phyloP scores from a whole-genome alignment of 64 coral and sea anemone species.

The Stichodactyla helianthus region DNA sequence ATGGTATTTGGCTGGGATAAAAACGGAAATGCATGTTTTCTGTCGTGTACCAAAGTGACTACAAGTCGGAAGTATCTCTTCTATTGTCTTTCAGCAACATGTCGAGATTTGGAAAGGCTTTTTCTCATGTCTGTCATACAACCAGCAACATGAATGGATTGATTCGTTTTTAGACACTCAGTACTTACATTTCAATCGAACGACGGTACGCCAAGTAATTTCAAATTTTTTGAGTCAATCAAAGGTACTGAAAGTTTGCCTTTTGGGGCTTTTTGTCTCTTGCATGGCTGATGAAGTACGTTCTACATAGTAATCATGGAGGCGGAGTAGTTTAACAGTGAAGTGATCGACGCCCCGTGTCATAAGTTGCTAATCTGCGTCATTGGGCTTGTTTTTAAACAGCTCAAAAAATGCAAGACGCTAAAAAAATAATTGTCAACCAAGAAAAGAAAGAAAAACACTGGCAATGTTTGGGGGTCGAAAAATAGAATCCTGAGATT shows the following conservation, averaged over 20 bases:
- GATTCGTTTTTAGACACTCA: neutral
- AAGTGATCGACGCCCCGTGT: neutral
- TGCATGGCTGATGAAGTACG: neutral
- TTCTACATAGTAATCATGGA: neutral
- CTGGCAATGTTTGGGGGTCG: no score
- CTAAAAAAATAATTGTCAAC: neutral
- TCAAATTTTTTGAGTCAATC: neutral
- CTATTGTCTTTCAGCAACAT: slow-evolving; percentile 2
- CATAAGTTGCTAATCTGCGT: neutral
- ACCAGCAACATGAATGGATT: neutral
- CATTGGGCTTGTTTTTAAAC: neutral
- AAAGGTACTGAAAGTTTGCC: neutral
- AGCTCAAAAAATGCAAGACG: neutral
- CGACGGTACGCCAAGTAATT: neutral
- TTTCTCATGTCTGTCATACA: neutral
- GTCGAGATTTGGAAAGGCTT: neutral
- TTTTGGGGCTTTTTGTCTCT: neutral
- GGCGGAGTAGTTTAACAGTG: neutral
- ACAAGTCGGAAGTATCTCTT: slow-evolving; percentile 12
- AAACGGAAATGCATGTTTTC: slow-evolving; percentile 6
- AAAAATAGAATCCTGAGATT: no score
- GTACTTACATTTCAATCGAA: neutral
- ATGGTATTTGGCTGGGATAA: neutral
- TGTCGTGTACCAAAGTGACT: neutral
- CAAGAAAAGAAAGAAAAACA: neutral